Evolutionary conservation across 2,888 invertebrate species (phyloP), one percentile per base, ranked within the genome.

Genomic region (Euproctis similis): DNA sequence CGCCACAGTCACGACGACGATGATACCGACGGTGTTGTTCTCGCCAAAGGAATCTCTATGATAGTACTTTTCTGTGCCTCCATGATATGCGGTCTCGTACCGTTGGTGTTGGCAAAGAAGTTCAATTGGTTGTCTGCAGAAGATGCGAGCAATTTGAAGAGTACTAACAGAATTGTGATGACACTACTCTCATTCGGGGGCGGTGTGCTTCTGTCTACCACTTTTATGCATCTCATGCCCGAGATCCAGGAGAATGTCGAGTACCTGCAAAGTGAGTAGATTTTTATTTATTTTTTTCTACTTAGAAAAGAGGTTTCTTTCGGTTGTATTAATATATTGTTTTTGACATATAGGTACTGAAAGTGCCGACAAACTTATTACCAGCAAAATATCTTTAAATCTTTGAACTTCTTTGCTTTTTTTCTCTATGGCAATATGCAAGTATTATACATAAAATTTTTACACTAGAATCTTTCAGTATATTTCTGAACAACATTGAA

Each of bases 11-110:
- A 53, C 17, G 49, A 53, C 9, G 75, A 53, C 16, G 49, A 54
- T 9, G 75, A 81, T 3, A 67, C 66, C 1, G 71, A 85, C 0
- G 78, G 75, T 3, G 82, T 90, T 5, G 61, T 92, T 10, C 50
- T 88, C 16, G 93, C 94, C 8, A 96, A 96, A 72, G 86, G 88
- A 10, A 88, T 92, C 3, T 89, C 95, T 1, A 93, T 96, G 91
- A 76, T 87, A 21, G 90, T 92, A 12, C 86, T 96, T 8, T 92
- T 94, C 56, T 65, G 85, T 31, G 89, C 92, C 10, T 94, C 95
- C 21, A 87, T 92, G 58, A 59, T 90, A 9, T 89, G 94, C 52
- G 96, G 96, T 23, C 73, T 90, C 4, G 59, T 90, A 12, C 95
- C 96, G 0, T 82, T 94, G 42, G 74, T 91, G 50, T 68, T 95